Percentiles rank a stretch among this genome's conserved stretches.
phyloP scores from a whole-genome alignment of 2,888 invertebrate genomes.

The Chaetoderma sp. region DNA sequence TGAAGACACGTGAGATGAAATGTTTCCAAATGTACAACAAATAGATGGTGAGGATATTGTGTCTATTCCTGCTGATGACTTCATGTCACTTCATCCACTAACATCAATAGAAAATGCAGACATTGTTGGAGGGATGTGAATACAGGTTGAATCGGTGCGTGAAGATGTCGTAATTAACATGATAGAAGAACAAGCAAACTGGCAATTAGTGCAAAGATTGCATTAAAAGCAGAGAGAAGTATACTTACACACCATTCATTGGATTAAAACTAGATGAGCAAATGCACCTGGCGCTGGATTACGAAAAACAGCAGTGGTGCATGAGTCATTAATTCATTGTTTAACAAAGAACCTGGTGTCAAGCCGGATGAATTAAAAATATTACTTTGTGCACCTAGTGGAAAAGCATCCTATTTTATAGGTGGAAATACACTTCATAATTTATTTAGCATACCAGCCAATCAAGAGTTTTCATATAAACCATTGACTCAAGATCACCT shows the following conservation, averaged over 20 bases:
- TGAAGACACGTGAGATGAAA: constrained; percentile 12
- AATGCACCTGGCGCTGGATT: constrained; percentile 20
- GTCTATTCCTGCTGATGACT: background rate
- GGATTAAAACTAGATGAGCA: constrained; percentile 4
- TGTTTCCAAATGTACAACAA: constrained; percentile 16
- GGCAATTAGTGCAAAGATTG: background rate
- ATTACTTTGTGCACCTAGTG: constrained; percentile 18
- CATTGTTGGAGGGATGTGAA: background rate
- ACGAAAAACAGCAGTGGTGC: constrained; percentile 14
- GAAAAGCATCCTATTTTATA: constrained; percentile 23
- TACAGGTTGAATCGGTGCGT: background rate
- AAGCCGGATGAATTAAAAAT: constrained; percentile 26
- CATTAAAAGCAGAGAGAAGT: constrained; percentile 17
- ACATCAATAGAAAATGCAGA: constrained; percentile 6
- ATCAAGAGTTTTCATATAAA: constrained; percentile 13
- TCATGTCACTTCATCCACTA: background rate
- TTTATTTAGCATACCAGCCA: constrained; percentile 21
- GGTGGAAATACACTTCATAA: constrained; percentile 22
- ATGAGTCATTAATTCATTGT: constrained; percentile 9
- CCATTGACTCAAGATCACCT: constrained; percentile 7
- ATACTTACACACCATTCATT: constrained; percentile 12
- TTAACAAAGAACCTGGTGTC: constrained; percentile 11
- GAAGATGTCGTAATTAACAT: background rate
- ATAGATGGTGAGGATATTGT: background rate
- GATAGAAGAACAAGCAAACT: constrained; percentile 14